Percentiles rank a stretch among this genome's conserved stretches.
Conservation (phyloP, 2,888 invertebrate species). For the Chymomyza caudatula region DNA sequence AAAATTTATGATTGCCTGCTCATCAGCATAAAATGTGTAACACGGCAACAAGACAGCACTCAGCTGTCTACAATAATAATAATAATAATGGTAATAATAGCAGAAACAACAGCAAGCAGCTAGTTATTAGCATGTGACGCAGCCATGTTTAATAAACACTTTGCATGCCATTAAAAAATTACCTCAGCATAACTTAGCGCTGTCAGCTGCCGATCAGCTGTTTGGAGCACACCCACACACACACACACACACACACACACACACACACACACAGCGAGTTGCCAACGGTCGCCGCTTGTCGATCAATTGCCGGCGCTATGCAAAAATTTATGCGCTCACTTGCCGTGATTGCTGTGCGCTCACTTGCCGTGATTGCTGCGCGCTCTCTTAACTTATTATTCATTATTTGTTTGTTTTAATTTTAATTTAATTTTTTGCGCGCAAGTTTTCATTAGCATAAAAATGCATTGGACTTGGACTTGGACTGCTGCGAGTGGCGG, state of each 20-base stretch:
- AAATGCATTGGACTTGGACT: constrained; percentile 50
- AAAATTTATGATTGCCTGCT: constrained; percentile 8
- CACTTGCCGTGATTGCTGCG: neutral
- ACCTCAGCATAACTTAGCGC: constrained; percentile 11
- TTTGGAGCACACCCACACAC: neutral
- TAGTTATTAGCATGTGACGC: constrained; percentile 54
- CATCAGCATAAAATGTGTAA: constrained; percentile 55
- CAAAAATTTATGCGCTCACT: neutral
- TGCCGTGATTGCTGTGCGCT: neutral
- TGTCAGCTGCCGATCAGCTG: neutral
- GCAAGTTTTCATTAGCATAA: constrained; percentile 60
- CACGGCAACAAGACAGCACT: constrained; percentile 22
- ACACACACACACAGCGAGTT: neutral
- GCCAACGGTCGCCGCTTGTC: neutral
- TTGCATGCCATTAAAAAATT: constrained; percentile 76
- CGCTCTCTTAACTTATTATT: constrained; percentile 57
- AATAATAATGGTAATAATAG: neutral
- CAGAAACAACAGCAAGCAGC: neutral
- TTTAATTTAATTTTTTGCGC: constrained; percentile 58
- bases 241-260: neutral
- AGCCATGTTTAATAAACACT: constrained; percentile 68
- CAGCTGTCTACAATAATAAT: neutral
- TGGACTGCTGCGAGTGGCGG: constrained; percentile 6
- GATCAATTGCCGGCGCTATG: constrained; percentile 4
- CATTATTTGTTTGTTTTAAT: constrained; percentile 72